Evolutionary conservation across 2,113 vertebrate genomes (phyloP).

Genomic region (Oceanites oceanicus): DNA sequence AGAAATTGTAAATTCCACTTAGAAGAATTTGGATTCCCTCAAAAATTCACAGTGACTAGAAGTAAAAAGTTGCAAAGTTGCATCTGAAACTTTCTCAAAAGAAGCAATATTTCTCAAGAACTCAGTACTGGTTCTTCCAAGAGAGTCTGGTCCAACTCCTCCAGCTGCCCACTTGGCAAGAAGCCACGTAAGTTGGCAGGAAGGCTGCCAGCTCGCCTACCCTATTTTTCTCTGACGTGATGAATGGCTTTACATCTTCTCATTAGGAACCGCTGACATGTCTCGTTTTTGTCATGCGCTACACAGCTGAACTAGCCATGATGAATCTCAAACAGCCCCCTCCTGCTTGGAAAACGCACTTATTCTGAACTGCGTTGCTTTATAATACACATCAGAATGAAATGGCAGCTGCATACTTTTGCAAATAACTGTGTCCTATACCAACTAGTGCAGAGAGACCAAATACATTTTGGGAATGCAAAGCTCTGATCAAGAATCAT

Average conservation of each 20-base stretch:
- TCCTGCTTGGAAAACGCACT: neutral
- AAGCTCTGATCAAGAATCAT: neutral
- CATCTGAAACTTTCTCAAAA: neutral
- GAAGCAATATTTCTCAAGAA: neutral
- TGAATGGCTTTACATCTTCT: conserved; percentile 45
- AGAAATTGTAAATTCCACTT: neutral
- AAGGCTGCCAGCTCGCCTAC: conserved; percentile 23
- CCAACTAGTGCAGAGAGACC: neutral
- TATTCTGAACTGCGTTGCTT: neutral
- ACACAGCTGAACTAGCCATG: conserved; percentile 13
- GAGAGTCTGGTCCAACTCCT: neutral
- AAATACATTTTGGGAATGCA: neutral
- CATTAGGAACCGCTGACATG: conserved; percentile 28
- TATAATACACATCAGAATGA: neutral
- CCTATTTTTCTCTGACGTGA: neutral
- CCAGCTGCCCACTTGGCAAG: conserved; percentile 46
- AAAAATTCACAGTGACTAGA: neutral
- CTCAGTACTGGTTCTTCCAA: neutral
- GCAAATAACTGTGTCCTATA: neutral
- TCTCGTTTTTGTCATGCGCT: conserved; percentile 4
- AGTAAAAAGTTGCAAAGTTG: neutral
- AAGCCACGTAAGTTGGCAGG: neutral
- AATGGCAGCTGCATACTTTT: neutral
- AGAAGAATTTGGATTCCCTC: neutral
- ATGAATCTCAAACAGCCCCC: conserved; percentile 9